Base-by-base conservation (phyloP, 2,113 vertebrate species). In the Brachyhypopomus occidentalis region DNA sequence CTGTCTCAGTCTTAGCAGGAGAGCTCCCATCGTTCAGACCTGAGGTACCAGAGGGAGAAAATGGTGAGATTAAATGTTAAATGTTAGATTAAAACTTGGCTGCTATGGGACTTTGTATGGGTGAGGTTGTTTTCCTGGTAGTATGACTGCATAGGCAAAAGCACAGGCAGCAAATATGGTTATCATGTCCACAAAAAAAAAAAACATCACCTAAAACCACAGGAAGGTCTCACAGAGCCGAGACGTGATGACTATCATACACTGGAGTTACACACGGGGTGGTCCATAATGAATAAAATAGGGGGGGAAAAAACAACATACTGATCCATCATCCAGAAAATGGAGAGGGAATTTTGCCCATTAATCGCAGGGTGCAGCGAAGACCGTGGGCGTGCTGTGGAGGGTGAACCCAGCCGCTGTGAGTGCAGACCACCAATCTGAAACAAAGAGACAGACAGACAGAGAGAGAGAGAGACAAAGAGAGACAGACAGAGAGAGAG, bases 261-360 rank as follows among this genome's bases (percentile, higher is more conserved):
- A 34, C 27, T 66, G 14, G 0, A 66, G 25, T 30, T 16, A 67
- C 5, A 4, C 30, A 8, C 17, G 20, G 64, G 2, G 17, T 36
- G 30, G 30, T 64, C 25, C 62, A 5, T 27, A 30, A 16, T 16
- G 16, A 64, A 64, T 64, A 64, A 63, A 25, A 17, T 52, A 52
- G 45, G 1, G 12, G 41, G 41, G 36, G 19, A 11, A 5, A 30
- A 64, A 30, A 36, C 17, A 36, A 20, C 27, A 36, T 30, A 36
- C 34, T 66, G n/a, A 73, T 66, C n/a, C 41, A 20, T 74, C 41
- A 73, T 25, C 4, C 11, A 66, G 52, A 72, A 63, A 38, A 45
- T 45, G 11, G 20, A 52, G 30, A 56, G 58, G 70, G 70, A 56
- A 60, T 5, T 23, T 30, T 36, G 25, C 70, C 52, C 41, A 62